Base-by-base conservation (phyloP, 35 echinoderm and acorn worm species). In the Lytechinus pictus region DNA sequence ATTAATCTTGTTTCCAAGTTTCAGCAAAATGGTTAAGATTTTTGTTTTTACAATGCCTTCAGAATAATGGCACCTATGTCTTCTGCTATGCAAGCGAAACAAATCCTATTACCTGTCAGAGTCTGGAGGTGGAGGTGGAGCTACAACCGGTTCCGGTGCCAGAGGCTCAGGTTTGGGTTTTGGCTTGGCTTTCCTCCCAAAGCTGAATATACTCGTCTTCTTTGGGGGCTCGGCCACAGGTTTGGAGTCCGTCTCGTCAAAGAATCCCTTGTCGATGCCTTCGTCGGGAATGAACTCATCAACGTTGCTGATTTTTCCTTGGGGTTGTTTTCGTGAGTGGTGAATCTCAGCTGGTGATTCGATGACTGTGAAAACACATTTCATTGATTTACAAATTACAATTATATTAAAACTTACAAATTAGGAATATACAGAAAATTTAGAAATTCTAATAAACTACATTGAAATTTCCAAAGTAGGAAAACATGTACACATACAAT, bases 251-350 rank as follows among this genome's bases (percentile, higher is more conserved):
- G 91, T 88, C 10, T 97, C 97, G 44, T 99, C 97, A 54, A 98
- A 96, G 95, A 99, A 99, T 10, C 94, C 94, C 27, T 71, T 88
- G 86, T 97, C 96, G 3, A 98, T 91, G 0, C 96, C 96, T 19
- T 97, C 98, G 8, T 97, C 98, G 13, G 98, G 98, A 7, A 99
- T 66, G 93, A 99, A 99, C 52, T 99, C 98, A 27, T 99, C 98
- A 19, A 97, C 98, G 52, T 52, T 94, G 27, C 89, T 86, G 86
- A 94, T 96, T 21, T 96, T 94, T 2, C 57, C 57, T 86, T 96
- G 94, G 58, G 92, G 92, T 27, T 57, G 52, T 24, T 93, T 13
- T 19, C 55, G 92, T 9, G 92, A 55, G 10, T 55, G 92, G 52
- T 94, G 94, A 89, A 96, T 95, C 95, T 96, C 96, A 8, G 96